Evolutionary conservation across 2,888 invertebrate genomes (phyloP).

Genomic region (Drosophila leonis): DNA sequence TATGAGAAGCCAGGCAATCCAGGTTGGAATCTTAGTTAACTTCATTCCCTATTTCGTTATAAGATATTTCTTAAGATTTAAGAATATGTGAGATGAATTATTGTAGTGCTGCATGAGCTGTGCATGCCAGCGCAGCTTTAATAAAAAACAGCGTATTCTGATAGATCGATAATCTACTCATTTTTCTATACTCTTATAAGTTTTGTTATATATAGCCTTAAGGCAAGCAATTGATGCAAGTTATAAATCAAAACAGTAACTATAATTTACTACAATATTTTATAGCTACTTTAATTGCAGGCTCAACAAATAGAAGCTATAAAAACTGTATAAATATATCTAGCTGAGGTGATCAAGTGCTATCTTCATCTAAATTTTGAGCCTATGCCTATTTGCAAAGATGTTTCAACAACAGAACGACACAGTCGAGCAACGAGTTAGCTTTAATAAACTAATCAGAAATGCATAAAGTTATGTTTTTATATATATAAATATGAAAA

Average conservation of each 20-base stretch:
- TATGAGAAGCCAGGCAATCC: too few species aligned
- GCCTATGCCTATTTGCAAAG: neutral
- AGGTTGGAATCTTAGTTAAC: neutral
- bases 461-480: too few species aligned
- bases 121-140: too few species aligned
- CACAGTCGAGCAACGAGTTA: neutral
- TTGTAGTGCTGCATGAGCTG: too few species aligned
- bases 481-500: too few species aligned
- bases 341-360: neutral
- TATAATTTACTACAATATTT: neutral
- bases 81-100: too few species aligned
- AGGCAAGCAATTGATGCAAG: neutral
- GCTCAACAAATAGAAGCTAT: neutral
- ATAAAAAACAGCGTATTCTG: neutral
- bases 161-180: neutral
- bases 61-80: neutral
- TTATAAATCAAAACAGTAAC: neutral
- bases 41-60: neutral
- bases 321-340: neutral
- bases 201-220: neutral
- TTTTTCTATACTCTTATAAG: too few species aligned
- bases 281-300: neutral
- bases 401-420: neutral
- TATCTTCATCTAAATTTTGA: neutral
- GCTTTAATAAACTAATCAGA: slow-evolving; percentile 3